These are phyloP conservation scores for Aethes cnicana DNA, from an alignment of 2,888 invertebrate genomes.

Conservation along the genomic window DNA sequence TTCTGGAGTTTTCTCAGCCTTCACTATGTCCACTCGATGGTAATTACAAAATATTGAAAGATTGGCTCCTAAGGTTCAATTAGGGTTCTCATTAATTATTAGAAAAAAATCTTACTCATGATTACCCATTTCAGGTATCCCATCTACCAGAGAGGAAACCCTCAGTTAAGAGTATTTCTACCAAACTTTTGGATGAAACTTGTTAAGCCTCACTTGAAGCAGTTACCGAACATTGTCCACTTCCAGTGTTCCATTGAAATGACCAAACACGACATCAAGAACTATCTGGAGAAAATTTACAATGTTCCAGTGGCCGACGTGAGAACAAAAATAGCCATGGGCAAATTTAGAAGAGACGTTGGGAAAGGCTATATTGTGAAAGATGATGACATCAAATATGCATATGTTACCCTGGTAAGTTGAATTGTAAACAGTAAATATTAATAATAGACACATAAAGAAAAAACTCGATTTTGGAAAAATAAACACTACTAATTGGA, in stretches of 20 bases:
- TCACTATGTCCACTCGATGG: constrained; percentile 70
- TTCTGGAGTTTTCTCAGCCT: too few relatives aligned
- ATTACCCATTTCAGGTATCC: constrained; percentile 88
- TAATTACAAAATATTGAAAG: constrained; percentile 43
- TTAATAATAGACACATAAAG: too few relatives aligned
- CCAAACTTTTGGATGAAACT: constrained; percentile 99
- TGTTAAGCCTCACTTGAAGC: constrained; percentile 84
- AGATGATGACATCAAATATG: constrained; percentile 91
- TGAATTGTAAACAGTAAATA: too few relatives aligned
- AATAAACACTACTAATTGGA: too few relatives aligned
- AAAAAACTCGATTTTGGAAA: too few relatives aligned
- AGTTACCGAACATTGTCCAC: constrained; percentile 90
- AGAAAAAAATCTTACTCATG: too few relatives aligned
- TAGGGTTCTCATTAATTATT: too few relatives aligned
- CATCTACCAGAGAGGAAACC: constrained; percentile 94
- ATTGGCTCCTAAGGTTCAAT: too few relatives aligned
- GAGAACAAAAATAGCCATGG: constrained; percentile 87
- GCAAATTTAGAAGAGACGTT: constrained; percentile 84
- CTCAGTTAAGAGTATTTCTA: constrained; percentile 95
- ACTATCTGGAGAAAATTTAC: constrained; percentile 98
- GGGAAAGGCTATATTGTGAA: constrained; percentile 87
- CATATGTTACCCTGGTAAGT: constrained; percentile 89
- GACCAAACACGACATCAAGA: constrained; percentile 94
- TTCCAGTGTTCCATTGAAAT: constrained; percentile 97
- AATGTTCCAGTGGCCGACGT: constrained; percentile 90